Percentiles rank a stretch among this genome's conserved stretches.
These are phyloP conservation scores for Ursus arctos DNA, from an alignment of 2,113 vertebrate genomes.

Conservation along the genomic window DNA sequence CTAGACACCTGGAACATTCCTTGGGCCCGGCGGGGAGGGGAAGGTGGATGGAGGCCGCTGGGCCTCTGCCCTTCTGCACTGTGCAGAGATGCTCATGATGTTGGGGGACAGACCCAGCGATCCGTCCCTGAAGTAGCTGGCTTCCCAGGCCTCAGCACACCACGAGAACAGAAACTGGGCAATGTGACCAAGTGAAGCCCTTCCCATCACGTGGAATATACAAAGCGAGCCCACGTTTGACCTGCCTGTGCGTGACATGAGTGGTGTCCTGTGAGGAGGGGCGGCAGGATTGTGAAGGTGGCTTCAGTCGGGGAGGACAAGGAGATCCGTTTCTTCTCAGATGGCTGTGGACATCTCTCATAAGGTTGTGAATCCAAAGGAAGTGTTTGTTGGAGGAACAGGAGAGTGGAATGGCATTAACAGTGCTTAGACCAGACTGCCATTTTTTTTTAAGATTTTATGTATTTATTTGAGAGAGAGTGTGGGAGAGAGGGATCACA, in stretches of 20 bases:
- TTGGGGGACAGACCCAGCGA: accelerated
- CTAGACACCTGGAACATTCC: background rate
- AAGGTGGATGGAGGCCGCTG: accelerated
- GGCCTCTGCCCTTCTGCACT: accelerated
- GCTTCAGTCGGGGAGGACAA: accelerated
- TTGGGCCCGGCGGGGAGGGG: accelerated
- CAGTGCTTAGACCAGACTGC: accelerated
- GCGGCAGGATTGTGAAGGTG: background rate
- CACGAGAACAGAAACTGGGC: background rate
- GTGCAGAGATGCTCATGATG: accelerated
- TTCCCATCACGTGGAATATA: background rate
- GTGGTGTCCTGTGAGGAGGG: accelerated
- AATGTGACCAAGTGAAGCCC: accelerated
- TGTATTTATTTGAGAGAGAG: background rate
- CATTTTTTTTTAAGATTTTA: background rate
- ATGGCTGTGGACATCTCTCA: background rate
- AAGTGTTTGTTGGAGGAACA: accelerated
- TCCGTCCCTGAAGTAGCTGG: background rate
- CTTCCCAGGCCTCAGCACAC: background rate
- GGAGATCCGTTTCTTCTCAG: background rate
- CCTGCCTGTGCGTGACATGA: accelerated
- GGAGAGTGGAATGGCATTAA: accelerated
- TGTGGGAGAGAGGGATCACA: too few species aligned
- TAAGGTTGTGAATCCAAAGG: accelerated
- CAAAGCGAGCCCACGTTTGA: background rate